A percentile compares a stretch with the other conserved stretches of the same genome.
Evolutionary conservation across 1,140 invertebrate genomes (phyloP).

Genomic region (Saccostrea glomerata): DNA sequence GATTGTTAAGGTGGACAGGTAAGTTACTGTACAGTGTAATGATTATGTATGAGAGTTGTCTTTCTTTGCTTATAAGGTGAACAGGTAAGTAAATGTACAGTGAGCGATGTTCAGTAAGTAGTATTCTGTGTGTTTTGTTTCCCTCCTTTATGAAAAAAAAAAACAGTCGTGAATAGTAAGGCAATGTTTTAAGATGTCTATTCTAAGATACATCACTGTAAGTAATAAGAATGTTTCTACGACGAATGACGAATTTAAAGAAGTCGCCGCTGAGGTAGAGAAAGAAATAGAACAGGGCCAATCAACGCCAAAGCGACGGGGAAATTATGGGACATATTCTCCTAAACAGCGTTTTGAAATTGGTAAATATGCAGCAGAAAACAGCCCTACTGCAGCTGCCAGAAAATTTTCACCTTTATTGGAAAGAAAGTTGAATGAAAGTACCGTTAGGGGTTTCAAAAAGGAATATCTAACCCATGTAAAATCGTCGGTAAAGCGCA

Average conservation of each 20-base stretch:
- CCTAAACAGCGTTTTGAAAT: slow-evolving; percentile 34
- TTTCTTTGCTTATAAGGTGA: too few species aligned
- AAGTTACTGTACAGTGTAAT: too few species aligned
- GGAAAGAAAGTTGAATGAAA: slow-evolving; percentile 10
- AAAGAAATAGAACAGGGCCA: neutral
- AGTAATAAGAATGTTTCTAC: neutral
- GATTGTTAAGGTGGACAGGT: too few species aligned
- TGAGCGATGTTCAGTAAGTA: neutral
- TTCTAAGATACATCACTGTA: neutral
- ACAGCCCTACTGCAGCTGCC: slow-evolving; percentile 12
- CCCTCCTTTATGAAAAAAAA: neutral
- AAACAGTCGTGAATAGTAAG: neutral
- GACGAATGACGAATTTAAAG: neutral
- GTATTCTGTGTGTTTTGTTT: neutral
- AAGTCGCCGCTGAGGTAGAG: neutral
- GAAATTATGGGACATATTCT: slow-evolving; percentile 28
- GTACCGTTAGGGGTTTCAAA: neutral
- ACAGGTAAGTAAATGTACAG: neutral
- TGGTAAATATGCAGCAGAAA: slow-evolving; percentile 44
- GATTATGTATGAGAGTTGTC: too few species aligned
- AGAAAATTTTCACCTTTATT: neutral
- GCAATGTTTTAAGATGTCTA: slow-evolving; percentile 17
- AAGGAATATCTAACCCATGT: neutral
- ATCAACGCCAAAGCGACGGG: slow-evolving; percentile 22
- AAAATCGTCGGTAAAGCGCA: neutral